Evolutionary conservation across 2,888 invertebrate species (phyloP).

Genomic region (Arge pagana): DNA sequence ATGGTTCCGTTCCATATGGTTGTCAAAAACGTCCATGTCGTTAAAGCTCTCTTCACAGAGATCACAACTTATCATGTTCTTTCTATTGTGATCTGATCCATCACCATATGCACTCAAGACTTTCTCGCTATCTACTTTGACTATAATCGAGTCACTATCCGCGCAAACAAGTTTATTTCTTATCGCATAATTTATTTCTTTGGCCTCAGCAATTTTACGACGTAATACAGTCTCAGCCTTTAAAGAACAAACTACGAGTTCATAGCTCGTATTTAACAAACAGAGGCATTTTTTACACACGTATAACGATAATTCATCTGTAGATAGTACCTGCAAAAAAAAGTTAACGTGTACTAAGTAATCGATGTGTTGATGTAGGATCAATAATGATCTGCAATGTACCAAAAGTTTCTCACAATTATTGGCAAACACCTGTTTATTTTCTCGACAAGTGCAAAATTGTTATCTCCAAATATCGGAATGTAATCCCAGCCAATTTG

Average conservation of each 20-base stretch:
- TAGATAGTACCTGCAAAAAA: slow-evolving; percentile 31
- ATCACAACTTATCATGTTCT: slow-evolving; percentile 34
- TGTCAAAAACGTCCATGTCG: slow-evolving; percentile 34
- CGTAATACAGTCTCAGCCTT: slow-evolving; percentile 34
- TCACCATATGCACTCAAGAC: slow-evolving; percentile 12
- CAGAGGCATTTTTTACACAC: slow-evolving; percentile 37
- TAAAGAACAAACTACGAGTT: slow-evolving; percentile 33
- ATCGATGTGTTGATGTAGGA: too few relatives aligned
- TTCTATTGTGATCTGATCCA: slow-evolving; percentile 22
- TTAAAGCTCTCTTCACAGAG: slow-evolving; percentile 33
- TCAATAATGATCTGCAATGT: not conserved
- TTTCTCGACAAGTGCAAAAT: slow-evolving; percentile 27
- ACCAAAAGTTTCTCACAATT: slow-evolving; percentile 13
- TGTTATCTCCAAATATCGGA: slow-evolving; percentile 25
- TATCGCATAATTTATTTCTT: not conserved
- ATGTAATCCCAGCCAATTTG: slow-evolving; percentile 12
- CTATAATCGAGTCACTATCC: too few relatives aligned
- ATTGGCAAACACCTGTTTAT: slow-evolving; percentile 29
- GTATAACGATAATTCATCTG: slow-evolving; percentile 35
- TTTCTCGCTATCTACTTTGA: slow-evolving; percentile 3
- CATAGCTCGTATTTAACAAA: slow-evolving; percentile 39
- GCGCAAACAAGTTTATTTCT: not conserved
- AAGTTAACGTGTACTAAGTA: too few relatives aligned
- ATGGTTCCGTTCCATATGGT: slow-evolving; percentile 34
- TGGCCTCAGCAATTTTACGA: slow-evolving; percentile 22